Evolutionary conservation across 2,888 invertebrate species (phyloP), one percentile per base, ranked within the genome.

Genomic region (Perizoma affinitatum): DNA sequence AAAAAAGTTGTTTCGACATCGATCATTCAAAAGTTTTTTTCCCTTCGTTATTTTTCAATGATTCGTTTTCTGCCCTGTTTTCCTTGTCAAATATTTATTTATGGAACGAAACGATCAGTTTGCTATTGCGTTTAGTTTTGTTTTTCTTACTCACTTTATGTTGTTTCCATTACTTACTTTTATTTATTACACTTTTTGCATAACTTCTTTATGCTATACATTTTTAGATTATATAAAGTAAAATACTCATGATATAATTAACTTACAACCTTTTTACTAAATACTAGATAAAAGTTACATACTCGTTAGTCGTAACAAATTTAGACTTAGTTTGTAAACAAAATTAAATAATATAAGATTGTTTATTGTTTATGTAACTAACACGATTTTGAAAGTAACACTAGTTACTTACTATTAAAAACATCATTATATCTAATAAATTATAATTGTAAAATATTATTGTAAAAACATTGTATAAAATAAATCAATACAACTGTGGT

Each of bases 401-500:
- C n/a, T n/a, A n/a, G n/a, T n/a, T n/a, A n/a, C n/a, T n/a, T n/a
- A n/a, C n/a, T n/a, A n/a, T n/a, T n/a, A n/a, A n/a, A n/a, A n/a
- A n/a, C n/a, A n/a, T n/a, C n/a, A n/a, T n/a, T n/a, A n/a, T n/a
- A n/a, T n/a, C n/a, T n/a, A n/a, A n/a, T n/a, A n/a, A n/a, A n/a
- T n/a, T n/a, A n/a, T n/a, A n/a, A n/a, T n/a, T n/a, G n/a, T n/a
- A n/a, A n/a, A n/a, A n/a, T n/a, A n/a, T n/a, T n/a, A n/a, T n/a
- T n/a, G n/a, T n/a, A n/a, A n/a, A n/a, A n/a, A n/a, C n/a, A n/a
- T n/a, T n/a, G n/a, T n/a, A n/a, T n/a, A n/a, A n/a, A n/a, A n/a
- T n/a, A n/a, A n/a, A n/a, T n/a, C n/a, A n/a, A n/a, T 96, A 97
- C 83, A 97, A 97, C 46, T 97, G 97, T 82, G 96, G 97, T 97